Conservation (phyloP, 2,797 vertebrate genomes). For the Sebastes taczanowskii region DNA sequence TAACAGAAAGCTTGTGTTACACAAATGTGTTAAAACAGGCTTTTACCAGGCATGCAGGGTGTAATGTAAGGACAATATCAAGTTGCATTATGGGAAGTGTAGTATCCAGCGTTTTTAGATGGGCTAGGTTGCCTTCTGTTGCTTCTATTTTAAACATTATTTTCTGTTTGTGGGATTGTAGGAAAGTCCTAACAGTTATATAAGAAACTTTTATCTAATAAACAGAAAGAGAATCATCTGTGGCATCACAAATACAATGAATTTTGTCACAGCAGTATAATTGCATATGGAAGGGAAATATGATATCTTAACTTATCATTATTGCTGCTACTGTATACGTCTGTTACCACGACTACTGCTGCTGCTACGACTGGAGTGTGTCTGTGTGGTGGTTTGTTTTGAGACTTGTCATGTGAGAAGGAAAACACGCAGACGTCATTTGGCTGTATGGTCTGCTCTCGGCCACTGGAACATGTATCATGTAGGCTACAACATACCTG, state of each 20-base stretch:
- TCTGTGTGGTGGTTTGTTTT: constrained; percentile 9
- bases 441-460: background rate
- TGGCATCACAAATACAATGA: background rate
- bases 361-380: background rate
- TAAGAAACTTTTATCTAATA: background rate
- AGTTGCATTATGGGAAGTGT: no score
- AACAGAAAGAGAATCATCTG: background rate
- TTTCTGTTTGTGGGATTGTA: background rate
- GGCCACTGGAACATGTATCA: constrained; percentile 34
- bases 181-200: background rate
- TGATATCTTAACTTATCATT: background rate
- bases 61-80: background rate
- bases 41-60: background rate
- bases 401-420: constrained; percentile 39
- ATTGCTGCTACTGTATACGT: background rate
- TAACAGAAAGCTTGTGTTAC: background rate
- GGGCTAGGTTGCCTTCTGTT: no score
- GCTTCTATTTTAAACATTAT: background rate
- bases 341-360: background rate
- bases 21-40: background rate
- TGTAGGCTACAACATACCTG: constrained; percentile 22
- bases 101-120: background rate
- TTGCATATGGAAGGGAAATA: background rate
- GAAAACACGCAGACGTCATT: constrained; percentile 35
- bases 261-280: background rate